These are phyloP conservation scores for Poecilia gillii DNA, from an alignment of 2,797 vertebrate species.

Conservation along the genomic window DNA sequence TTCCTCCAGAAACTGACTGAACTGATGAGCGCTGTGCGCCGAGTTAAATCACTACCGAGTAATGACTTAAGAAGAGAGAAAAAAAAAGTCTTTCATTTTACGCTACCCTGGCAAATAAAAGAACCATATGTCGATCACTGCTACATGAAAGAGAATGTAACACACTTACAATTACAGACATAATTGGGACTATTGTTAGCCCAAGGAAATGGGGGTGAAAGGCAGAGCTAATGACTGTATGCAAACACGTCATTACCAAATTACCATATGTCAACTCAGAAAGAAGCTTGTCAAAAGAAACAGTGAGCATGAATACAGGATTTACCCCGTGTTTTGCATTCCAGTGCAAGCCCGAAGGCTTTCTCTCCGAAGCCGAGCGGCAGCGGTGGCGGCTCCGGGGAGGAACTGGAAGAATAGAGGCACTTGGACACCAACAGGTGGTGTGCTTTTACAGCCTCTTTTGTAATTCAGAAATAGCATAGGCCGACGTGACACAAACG, in stretches of 20 bases:
- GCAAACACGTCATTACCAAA: slow-evolving; percentile 80
- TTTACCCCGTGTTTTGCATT: slow-evolving; percentile 77
- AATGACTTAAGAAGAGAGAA: slow-evolving; percentile 39
- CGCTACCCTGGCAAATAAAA: slow-evolving; percentile 60
- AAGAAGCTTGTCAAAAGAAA: slow-evolving; percentile 79
- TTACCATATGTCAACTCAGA: slow-evolving; percentile 81
- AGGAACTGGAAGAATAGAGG: slow-evolving; percentile 69
- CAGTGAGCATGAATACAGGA: slow-evolving; percentile 72
- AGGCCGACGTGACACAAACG: slow-evolving; percentile 40
- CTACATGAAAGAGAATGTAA: slow-evolving; percentile 70
- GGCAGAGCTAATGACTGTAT: slow-evolving; percentile 79
- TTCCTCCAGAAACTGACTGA: slow-evolving; percentile 36
- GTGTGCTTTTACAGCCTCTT: slow-evolving; percentile 80
- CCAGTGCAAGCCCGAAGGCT: slow-evolving; percentile 67
- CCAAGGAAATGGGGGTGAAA: slow-evolving; percentile 78
- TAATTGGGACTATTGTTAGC: slow-evolving; percentile 81
- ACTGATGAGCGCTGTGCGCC: slow-evolving; percentile 51
- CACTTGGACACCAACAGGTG: slow-evolving; percentile 83
- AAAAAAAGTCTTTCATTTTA: slow-evolving; percentile 54
- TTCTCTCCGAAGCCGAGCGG: slow-evolving; percentile 65
- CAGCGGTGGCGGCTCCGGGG: slow-evolving; percentile 52
- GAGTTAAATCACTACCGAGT: slow-evolving; percentile 61
- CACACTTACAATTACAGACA: slow-evolving; percentile 78
- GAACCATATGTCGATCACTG: slow-evolving; percentile 69
- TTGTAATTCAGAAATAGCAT: slow-evolving; percentile 54